Evolutionary conservation across 37 sponge, comb jelly and placozoan genomes (phyloP), one percentile per base, ranked within the genome.

Genomic region (Haliclona indistincta): DNA sequence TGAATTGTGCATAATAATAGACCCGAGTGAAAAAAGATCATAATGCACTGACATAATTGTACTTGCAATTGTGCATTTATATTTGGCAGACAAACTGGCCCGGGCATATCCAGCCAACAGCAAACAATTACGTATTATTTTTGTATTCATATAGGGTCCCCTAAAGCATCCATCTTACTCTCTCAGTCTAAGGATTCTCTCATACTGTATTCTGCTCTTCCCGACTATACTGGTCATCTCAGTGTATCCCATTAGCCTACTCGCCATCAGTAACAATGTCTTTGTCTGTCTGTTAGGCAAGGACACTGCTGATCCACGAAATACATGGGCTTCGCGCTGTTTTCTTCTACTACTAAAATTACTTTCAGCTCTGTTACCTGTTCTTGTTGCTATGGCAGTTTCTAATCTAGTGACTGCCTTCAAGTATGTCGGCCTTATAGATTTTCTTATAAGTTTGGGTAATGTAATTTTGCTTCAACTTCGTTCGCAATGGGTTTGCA

Each of bases 141-240:
- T n/a, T n/a, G n/a, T n/a, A n/a, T n/a, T n/a, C n/a, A n/a, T n/a
- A n/a, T n/a, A n/a, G n/a, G n/a, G n/a, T n/a, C n/a, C n/a, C n/a
- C n/a, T n/a, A n/a, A n/a, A n/a, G n/a, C n/a, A n/a, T n/a, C n/a
- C n/a, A n/a, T n/a, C n/a, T n/a, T n/a, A n/a, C n/a, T n/a, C n/a
- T n/a, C n/a, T 80, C 54, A 60, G 62, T 0, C 68, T 85, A 5
- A 56, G 77, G 26, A 39, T 80, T 19, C 61, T 88, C 33, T 75
- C 91, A 23, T 93, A 93, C 75, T 82, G 55, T 41, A 65, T 93
- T 41, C 67, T 93, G 8, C 67, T 93, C 8, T 89, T 89, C 63
- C 94, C 94, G 1, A 89, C 94, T 23, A 0, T 93, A 19, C 83
- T 89, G 36, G 83, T 93, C 33, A 44, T 81, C 5, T 93, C 94